Conservation (phyloP, 1,140 invertebrate genomes). For the Diachasmimorpha longicaudata region DNA sequence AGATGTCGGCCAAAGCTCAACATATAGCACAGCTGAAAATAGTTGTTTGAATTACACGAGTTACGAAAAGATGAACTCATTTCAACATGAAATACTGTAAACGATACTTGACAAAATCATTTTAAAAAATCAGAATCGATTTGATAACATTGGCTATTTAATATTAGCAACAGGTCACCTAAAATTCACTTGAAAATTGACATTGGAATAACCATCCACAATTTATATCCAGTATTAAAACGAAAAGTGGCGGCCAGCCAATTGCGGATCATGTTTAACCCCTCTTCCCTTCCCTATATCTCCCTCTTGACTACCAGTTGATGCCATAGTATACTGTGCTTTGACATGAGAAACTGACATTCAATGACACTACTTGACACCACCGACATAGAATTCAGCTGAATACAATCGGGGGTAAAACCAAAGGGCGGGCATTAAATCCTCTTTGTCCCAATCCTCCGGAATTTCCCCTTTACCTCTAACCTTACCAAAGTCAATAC, state of each 20-base stretch:
- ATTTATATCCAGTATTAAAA: not conserved
- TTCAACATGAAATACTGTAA: too few relatives aligned
- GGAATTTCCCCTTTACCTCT: not conserved
- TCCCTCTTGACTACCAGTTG: not conserved
- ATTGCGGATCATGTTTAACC: not conserved
- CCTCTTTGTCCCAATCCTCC: not conserved
- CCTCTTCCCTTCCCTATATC: not conserved
- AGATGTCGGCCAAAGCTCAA: too few relatives aligned
- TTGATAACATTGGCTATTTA: too few relatives aligned
- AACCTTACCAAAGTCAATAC: not conserved
- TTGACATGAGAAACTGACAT: slow-evolving; percentile 53
- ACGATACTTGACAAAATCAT: too few relatives aligned
- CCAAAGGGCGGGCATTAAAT: not conserved
- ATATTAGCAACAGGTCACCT: too few relatives aligned
- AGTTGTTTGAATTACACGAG: too few relatives aligned
- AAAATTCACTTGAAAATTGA: not conserved
- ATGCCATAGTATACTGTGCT: slow-evolving; percentile 32
- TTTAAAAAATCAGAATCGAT: not conserved
- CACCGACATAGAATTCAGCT: slow-evolving; percentile 39
- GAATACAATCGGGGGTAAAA: slow-evolving; percentile 23
- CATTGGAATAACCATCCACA: not conserved
- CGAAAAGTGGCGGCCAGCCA: not conserved
- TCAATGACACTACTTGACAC: slow-evolving; percentile 51
- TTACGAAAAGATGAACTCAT: too few relatives aligned
- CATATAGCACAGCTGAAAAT: too few relatives aligned